Evolutionary conservation across 2,888 invertebrate species (phyloP), one percentile per base, ranked within the genome.

Genomic region (Nebria brevicollis): DNA sequence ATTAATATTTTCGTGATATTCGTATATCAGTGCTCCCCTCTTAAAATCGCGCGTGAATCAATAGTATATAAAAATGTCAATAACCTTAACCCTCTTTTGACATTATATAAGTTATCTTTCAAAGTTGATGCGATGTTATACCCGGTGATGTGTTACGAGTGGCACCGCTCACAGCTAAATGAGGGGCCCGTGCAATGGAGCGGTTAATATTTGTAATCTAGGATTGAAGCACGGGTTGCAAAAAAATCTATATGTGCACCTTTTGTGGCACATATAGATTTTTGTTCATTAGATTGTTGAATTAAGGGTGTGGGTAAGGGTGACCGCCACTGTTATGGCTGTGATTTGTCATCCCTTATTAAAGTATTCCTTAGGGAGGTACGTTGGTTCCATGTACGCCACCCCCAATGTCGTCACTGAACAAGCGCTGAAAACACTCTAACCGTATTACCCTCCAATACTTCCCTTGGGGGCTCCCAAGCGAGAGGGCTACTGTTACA

Each of bases 261-360:
- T 34, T 34, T 34, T 34, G 34, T 34, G 2, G 4, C 34, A 34
- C 34, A 34, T 34, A 34, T 5, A 54, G 54, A 54, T 54, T 54
- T 54, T 54, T 54, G 54, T 54, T 11, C 54, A 54, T 13, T 7
- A 43, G 64, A 64, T 54, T 75, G 43, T 25, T 25, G 54, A 20
- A 7, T 20, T 8, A 20, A 20, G 54, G 54, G 13, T 54, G 54
- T 54, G 54, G 54, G 54, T 11, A 54, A 13, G 54, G 25, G 70
- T 34, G 70, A 70, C 70, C 70, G 20, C 70, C 8, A 34, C 70
- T 70, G 13, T 64, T 66, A 72, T 75, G 54, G 75, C 72, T 75
- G 75, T 85, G 86, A 86, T 86, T 86, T 86, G 86, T 86, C 86
- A 86, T 84, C 85, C 86, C 85, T 85, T 86, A 86, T 86, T 86